Evolutionary conservation across 2,113 vertebrate genomes (phyloP).

Genomic region (Anarhynchus alexandrinus): DNA sequence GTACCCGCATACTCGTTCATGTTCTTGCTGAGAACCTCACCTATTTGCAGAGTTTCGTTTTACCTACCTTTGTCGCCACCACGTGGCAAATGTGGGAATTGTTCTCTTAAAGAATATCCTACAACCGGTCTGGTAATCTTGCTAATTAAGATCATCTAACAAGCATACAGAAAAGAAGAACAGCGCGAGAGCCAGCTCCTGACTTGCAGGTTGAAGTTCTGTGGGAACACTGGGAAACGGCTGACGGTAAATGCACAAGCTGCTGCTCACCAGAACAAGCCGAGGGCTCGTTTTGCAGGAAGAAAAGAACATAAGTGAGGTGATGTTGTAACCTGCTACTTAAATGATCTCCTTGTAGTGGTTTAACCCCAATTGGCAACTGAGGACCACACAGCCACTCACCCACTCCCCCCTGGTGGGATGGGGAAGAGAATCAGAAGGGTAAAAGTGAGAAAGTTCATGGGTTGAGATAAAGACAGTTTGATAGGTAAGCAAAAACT

Average conservation of each 20-base stretch:
- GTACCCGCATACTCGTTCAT: not conserved
- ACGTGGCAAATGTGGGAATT: not conserved
- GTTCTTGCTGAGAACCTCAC: not conserved
- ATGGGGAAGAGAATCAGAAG: not conserved
- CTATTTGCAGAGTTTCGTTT: not conserved
- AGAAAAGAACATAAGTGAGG: accelerated
- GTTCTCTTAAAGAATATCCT: not conserved
- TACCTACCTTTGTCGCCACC: not conserved
- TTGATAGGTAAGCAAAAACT: not conserved
- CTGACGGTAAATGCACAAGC: not conserved
- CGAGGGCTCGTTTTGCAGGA: not conserved
- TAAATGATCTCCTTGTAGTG: not conserved
- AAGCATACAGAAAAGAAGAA: not conserved
- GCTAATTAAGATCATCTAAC: not conserved
- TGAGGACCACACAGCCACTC: too few species aligned
- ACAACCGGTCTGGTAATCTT: not conserved
- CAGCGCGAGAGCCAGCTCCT: not conserved
- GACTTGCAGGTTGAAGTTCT: not conserved
- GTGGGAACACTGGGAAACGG: not conserved
- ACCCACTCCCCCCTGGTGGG: too few species aligned
- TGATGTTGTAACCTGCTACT: not conserved
- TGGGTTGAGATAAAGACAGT: too few species aligned
- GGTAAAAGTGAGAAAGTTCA: not conserved
- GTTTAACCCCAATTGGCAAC: not conserved
- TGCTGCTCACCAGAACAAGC: not conserved